phyloP scores from a whole-genome alignment of 2,888 invertebrate species.

The Helleia helle region DNA sequence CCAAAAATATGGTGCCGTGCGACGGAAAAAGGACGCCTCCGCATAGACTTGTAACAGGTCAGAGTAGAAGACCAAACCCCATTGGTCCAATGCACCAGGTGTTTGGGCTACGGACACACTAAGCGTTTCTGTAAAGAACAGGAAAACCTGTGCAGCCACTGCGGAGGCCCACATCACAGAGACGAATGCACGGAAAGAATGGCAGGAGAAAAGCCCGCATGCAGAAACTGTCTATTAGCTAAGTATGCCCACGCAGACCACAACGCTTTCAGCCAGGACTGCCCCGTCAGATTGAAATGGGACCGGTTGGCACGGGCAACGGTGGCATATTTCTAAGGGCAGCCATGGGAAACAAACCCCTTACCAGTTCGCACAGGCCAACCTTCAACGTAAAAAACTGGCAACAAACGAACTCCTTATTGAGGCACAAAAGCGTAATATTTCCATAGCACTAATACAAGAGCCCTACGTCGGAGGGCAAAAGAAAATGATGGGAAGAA shows the following conservation, averaged over 20 bases:
- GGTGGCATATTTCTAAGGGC: slow-evolving; percentile 12
- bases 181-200: slow-evolving; percentile 5
- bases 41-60: slow-evolving; percentile 9
- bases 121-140: slow-evolving; percentile 5
- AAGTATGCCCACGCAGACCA: neutral
- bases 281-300: slow-evolving; percentile 10
- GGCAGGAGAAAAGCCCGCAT: neutral
- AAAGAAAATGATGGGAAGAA: too few species aligned
- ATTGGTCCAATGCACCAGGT: slow-evolving; percentile 11
- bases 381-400: too few species aligned
- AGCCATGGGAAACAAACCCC: too few species aligned
- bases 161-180: slow-evolving; percentile 11
- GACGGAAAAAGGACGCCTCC: neutral
- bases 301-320: slow-evolving; percentile 5
- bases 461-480: too few species aligned
- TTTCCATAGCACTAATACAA: too few species aligned
- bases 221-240: slow-evolving; percentile 10
- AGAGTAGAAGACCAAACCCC: slow-evolving; percentile 10
- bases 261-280: slow-evolving; percentile 9
- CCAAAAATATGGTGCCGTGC: slow-evolving; percentile 7
- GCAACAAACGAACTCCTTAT: too few species aligned
- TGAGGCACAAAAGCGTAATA: too few species aligned
- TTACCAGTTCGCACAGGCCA: neutral
- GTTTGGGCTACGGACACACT: slow-evolving; percentile 13
- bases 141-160: slow-evolving; percentile 12